These are phyloP conservation scores for Polia nebulosa DNA, from an alignment of 2,888 invertebrate genomes.

Conservation along the genomic window DNA sequence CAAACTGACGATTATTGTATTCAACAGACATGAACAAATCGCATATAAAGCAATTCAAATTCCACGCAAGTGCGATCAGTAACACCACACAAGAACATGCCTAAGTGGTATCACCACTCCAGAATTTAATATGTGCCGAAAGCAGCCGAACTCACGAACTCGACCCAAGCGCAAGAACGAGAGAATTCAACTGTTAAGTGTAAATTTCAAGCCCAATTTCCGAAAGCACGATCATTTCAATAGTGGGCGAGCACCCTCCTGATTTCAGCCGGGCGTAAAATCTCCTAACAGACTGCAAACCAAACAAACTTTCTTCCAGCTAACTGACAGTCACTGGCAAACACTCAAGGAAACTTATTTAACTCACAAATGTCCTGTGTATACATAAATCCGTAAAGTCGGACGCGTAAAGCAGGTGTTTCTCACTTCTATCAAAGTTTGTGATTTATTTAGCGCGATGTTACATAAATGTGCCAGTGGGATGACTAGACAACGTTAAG, in stretches of 20 bases:
- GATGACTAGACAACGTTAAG: background rate
- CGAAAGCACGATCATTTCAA: conserved; percentile 60
- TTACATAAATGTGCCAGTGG: conserved; percentile 20
- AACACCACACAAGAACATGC: conserved; percentile 9
- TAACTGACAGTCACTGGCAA: conserved; percentile 59
- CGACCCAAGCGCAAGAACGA: conserved; percentile 39
- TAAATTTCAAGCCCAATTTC: conserved; percentile 65
- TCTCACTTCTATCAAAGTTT: conserved; percentile 59
- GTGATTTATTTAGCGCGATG: conserved; percentile 55
- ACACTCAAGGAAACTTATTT: conserved; percentile 67
- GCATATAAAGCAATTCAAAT: background rate
- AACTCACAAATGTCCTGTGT: conserved; percentile 65
- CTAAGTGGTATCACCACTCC: conserved; percentile 20
- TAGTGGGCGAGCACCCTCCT: conserved; percentile 30
- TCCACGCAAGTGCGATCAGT: background rate
- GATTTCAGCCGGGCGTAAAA: conserved; percentile 70
- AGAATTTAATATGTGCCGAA: conserved; percentile 54
- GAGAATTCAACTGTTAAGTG: conserved; percentile 54
- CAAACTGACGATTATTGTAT: background rate
- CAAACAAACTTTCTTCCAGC: conserved; percentile 72
- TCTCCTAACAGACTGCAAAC: conserved; percentile 70
- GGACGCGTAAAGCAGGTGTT: conserved; percentile 58
- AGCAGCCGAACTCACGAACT: conserved; percentile 38
- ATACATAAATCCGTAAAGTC: conserved; percentile 63
- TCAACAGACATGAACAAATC: too few species aligned